Percentiles rank a stretch among this genome's conserved stretches.
Conservation (phyloP, 35 echinoderm and acorn worm species). For the Acanthaster planci region DNA sequence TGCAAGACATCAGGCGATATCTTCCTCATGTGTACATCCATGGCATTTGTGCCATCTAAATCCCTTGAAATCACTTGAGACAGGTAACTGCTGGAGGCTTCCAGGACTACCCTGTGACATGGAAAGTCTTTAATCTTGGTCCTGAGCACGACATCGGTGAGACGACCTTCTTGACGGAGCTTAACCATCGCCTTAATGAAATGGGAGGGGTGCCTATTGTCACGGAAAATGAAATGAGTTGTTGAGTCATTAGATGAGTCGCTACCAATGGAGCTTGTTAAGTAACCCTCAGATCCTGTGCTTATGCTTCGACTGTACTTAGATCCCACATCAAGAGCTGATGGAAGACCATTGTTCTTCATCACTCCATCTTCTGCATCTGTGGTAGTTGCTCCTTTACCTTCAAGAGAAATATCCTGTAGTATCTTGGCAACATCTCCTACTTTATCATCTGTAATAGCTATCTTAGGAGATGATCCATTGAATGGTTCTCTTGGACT, state of each 20-base stretch:
- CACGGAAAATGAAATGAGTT: conserved; percentile 16
- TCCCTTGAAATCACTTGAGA: conserved; percentile 54
- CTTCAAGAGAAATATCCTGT: conserved; percentile 2
- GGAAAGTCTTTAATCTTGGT: conserved; percentile 78
- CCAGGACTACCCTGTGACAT: conserved; percentile 71
- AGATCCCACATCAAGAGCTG: not conserved
- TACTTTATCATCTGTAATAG: not conserved
- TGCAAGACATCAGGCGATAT: conserved; percentile 70
- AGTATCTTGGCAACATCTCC: conserved; percentile 10
- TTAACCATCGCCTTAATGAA: conserved; percentile 51
- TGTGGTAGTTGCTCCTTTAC: not conserved
- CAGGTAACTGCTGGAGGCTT: conserved; percentile 64
- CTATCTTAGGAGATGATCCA: conserved; percentile 10
- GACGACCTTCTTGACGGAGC: conserved; percentile 63
- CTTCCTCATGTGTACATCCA: conserved; percentile 82
- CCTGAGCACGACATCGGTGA: conserved; percentile 76
- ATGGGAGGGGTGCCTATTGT: conserved; percentile 11
- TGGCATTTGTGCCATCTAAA: conserved; percentile 54
- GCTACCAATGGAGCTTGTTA: conserved; percentile 24
- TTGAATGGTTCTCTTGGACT: conserved; percentile 3
- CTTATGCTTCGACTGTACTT: not conserved
- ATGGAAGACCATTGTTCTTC: conserved; percentile 11
- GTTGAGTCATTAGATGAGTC: conserved; percentile 42
- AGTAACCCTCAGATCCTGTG: conserved; percentile 27
- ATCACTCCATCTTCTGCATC: not conserved